These are phyloP conservation scores for Myotis pilosus DNA, from an alignment of 2,797 vertebrate species.

Conservation along the genomic window DNA sequence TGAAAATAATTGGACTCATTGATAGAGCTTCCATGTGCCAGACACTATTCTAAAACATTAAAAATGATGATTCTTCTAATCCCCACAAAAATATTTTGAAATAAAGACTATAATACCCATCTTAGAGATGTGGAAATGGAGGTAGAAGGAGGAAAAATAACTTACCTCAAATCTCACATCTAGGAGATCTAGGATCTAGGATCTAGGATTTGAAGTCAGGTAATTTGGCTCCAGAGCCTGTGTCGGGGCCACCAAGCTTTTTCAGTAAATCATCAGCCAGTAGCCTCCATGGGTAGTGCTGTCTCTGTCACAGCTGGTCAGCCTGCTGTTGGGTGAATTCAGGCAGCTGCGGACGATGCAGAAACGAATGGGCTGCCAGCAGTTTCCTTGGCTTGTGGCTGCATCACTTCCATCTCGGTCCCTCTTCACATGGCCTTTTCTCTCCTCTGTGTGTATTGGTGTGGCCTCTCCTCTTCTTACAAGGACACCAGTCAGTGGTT, in stretches of 20 bases:
- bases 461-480: neutral
- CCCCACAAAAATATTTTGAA: neutral
- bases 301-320: neutral
- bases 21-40: neutral
- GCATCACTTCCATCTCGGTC: accelerated
- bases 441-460: neutral
- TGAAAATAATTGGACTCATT: neutral
- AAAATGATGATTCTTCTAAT: neutral
- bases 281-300: accelerated
- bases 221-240: neutral
- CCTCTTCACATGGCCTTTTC: neutral
- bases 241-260: neutral
- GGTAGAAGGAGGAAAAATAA: neutral
- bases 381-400: neutral
- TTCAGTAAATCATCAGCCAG: neutral
- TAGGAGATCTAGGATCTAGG: neutral
- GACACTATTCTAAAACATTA: neutral
- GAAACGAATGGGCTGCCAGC: neutral
- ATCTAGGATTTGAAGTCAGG: neutral
- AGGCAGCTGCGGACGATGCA: accelerated
- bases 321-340: accelerated
- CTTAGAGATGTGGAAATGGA: neutral
- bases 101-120: neutral
- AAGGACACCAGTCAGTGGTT: neutral
- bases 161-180: neutral